Conservation (phyloP, 1,140 invertebrate species). For the Chlorops oryzae region DNA sequence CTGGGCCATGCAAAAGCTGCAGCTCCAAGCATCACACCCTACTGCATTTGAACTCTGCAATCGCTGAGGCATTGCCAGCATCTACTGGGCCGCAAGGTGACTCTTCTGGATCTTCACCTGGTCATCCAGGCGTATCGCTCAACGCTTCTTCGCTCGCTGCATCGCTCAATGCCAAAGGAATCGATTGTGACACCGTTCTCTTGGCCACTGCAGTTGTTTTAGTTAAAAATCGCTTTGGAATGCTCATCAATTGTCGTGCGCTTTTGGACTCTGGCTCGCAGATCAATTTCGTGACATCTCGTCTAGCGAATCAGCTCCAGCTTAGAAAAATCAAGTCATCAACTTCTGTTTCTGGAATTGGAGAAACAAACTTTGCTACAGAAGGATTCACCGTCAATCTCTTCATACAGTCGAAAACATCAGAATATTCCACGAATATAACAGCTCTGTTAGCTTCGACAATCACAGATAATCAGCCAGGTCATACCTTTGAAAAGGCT, state of each 20-base stretch:
- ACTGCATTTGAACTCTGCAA: no score
- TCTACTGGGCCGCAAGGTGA: no score
- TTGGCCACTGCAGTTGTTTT: conserved; percentile 10
- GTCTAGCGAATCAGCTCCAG: conserved; percentile 2
- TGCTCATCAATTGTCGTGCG: conserved; percentile 3
- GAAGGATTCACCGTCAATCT: background rate
- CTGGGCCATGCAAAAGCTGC: no score
- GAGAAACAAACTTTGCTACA: background rate
- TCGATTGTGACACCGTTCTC: no score
- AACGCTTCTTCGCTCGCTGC: no score
- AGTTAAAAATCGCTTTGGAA: conserved; percentile 1
- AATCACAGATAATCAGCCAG: background rate
- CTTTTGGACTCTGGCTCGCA: conserved; percentile 11
- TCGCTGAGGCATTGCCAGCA: no score
- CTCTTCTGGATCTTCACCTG: no score
- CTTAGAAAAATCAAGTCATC: background rate
- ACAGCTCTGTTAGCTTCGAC: background rate
- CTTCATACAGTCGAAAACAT: background rate
- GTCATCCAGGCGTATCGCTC: no score
- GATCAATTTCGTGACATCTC: conserved; percentile 8
- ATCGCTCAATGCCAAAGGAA: no score
- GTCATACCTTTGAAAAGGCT: background rate
- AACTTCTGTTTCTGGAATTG: conserved; percentile 2
- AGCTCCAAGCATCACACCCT: no score
- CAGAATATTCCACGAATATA: conserved; percentile 13